Evolutionary conservation across 2,888 invertebrate genomes (phyloP).

Genomic region (Ennomos erosarius): DNA sequence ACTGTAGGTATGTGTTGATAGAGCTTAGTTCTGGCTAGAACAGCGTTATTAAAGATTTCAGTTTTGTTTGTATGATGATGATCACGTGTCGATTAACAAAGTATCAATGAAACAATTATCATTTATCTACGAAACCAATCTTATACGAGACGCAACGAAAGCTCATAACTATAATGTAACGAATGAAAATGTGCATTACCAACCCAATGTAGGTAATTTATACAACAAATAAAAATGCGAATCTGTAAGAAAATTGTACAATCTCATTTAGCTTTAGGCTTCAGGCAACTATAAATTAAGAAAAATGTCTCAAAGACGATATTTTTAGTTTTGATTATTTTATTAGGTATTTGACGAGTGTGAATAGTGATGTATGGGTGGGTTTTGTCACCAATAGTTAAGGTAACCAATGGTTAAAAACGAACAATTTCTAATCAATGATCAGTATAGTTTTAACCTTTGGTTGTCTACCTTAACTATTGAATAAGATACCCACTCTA

Average conservation of each 20-base stretch:
- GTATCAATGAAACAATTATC: too few species aligned
- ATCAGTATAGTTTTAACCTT: too few species aligned
- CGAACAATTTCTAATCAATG: too few species aligned
- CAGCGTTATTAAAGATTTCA: neutral
- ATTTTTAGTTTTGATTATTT: slow-evolving; percentile 4
- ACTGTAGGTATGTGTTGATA: neutral
- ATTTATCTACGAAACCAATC: too few species aligned
- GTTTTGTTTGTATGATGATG: too few species aligned
- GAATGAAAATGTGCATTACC: neutral
- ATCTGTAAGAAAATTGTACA: slow-evolving; percentile 8
- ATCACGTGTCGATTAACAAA: too few species aligned
- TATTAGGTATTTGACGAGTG: slow-evolving; percentile 16
- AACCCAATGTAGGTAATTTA: too few species aligned
- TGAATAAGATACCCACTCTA: too few species aligned
- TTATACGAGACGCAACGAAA: slow-evolving; percentile 14
- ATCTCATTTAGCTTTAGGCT: slow-evolving; percentile 19
- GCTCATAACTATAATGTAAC: slow-evolving; percentile 13
- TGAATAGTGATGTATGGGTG: too few species aligned
- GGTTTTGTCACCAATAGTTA: too few species aligned
- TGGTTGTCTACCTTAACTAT: too few species aligned
- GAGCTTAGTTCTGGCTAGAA: neutral
- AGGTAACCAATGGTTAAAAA: too few species aligned
- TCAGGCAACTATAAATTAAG: slow-evolving; percentile 20
- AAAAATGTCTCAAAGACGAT: slow-evolving; percentile 37
- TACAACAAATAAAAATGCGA: slow-evolving; percentile 4